Base-by-base conservation (phyloP, 2,797 vertebrate genomes). In the Melanotaenia nigrans region DNA sequence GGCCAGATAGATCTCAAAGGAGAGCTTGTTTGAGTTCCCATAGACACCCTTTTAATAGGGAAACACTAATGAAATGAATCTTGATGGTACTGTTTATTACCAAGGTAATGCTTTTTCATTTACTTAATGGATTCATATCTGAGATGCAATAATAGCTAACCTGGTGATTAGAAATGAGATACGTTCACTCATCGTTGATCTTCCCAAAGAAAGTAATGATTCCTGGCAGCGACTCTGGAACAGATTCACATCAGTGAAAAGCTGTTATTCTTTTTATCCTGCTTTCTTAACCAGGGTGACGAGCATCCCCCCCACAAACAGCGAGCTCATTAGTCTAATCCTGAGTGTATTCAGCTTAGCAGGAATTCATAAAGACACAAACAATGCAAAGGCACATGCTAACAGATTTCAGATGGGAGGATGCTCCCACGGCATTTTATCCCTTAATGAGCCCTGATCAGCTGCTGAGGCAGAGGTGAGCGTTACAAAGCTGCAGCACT, bases 251-350 rank as follows among this genome's bases (percentile, higher is more conserved):
- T 78, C 81, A 75, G 69, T 72, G 75, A 87, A 80, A 57, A 67
- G 60, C n/a, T 62, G 40, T 51, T 73, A 61, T 73, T 53, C 33
- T 24, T 16, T 5, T 30, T 62, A 42, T 61, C 54, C 14, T 0
- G 25, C 25, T 77, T 81, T 77, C 63, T 24, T 65, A 57, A 79
- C 78, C 81, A 73, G 83, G 85, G 75, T 86, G 80, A 89, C 69
- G 71, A 85, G 64, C 65, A 78, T 22, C 78, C 75, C 67, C 25
- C 47, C 60, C 68, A 78, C 76, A 80, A 73, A 85, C 72, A 61
- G 54, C 12, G 67, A 64, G 77, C 84, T 90, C 85, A 90, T 92
- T 92, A 88, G 81, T 86, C 73, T 82, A 78, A 83, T 86, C 87
- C 85, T 65, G 58, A 55, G 78, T 60, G 81, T 74, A 63, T 77